Percentiles rank a stretch among this genome's conserved stretches.
Evolutionary conservation across 2,888 invertebrate genomes (phyloP).

Genomic region (Epistrophe eligans): DNA sequence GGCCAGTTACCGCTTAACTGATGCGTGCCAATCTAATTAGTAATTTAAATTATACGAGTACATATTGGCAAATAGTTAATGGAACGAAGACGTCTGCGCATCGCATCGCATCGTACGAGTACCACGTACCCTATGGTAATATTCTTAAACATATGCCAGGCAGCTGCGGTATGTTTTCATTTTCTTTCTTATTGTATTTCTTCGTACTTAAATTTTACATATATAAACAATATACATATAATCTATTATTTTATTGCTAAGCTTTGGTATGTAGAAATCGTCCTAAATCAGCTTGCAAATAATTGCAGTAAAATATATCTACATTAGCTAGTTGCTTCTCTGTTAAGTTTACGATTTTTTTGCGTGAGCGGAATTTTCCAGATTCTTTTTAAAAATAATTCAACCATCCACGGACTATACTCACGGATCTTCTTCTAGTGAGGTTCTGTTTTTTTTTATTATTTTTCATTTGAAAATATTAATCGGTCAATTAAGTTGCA

Average conservation of each 20-base stretch:
- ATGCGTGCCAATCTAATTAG: conserved; percentile 69
- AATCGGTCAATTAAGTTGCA: conserved; percentile 65
- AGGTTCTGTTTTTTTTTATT: background rate
- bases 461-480: conserved; percentile 39
- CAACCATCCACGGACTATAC: background rate
- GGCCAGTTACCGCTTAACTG: conserved; percentile 71
- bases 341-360: conserved; percentile 54
- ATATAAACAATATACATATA: background rate
- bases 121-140: conserved; percentile 42
- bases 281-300: conserved; percentile 54
- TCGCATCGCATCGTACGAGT: too few species aligned
- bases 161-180: background rate
- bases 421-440: conserved; percentile 6
- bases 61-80: conserved; percentile 63
- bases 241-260: conserved; percentile 18
- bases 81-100: conserved; percentile 39
- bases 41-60: conserved; percentile 55
- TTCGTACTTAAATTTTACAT: background rate
- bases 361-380: conserved; percentile 63
- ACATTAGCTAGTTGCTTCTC: background rate
- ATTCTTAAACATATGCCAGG: conserved; percentile 22
- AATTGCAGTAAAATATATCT: conserved; percentile 39
- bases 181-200: background rate
- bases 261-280: conserved; percentile 59
- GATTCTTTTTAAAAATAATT: conserved; percentile 29